These are phyloP conservation scores for Myotis daubentonii DNA, from an alignment of 2,797 vertebrate species.

Conservation along the genomic window DNA sequence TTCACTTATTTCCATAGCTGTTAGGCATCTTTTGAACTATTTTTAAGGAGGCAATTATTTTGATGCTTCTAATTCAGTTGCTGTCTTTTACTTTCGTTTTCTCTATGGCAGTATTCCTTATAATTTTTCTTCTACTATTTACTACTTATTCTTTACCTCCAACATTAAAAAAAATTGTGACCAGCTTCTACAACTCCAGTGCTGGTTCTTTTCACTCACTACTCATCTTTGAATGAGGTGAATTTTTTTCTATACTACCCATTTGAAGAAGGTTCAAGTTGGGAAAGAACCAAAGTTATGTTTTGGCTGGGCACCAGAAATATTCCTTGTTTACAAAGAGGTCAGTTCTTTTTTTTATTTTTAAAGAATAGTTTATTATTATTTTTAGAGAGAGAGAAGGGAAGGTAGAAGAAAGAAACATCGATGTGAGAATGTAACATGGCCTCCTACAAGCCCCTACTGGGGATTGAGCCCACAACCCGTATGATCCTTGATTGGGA, in stretches of 20 bases:
- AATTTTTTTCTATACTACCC: neutral
- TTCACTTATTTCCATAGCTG: neutral
- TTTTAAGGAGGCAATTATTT: neutral
- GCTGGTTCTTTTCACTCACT: neutral
- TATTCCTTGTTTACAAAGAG: neutral
- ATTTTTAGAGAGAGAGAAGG: no score
- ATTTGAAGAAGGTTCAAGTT: neutral
- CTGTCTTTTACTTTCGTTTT: neutral
- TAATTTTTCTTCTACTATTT: neutral
- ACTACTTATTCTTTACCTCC: neutral
- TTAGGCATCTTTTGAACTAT: neutral
- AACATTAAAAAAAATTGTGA: neutral
- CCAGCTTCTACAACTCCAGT: neutral
- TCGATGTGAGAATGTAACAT: no score
- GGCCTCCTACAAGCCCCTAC: no score
- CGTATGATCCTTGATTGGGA: no score
- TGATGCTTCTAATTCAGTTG: neutral
- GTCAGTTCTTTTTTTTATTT: no score
- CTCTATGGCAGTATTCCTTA: neutral
- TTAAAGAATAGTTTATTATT: no score
- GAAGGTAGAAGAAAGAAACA: no score
- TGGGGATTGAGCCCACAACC: no score
- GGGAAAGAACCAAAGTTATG: neutral
- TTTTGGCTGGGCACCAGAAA: neutral
- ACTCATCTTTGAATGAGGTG: neutral